These are phyloP conservation scores for Mayetiola destructor DNA, from an alignment of 2,888 invertebrate genomes.

Conservation along the genomic window DNA sequence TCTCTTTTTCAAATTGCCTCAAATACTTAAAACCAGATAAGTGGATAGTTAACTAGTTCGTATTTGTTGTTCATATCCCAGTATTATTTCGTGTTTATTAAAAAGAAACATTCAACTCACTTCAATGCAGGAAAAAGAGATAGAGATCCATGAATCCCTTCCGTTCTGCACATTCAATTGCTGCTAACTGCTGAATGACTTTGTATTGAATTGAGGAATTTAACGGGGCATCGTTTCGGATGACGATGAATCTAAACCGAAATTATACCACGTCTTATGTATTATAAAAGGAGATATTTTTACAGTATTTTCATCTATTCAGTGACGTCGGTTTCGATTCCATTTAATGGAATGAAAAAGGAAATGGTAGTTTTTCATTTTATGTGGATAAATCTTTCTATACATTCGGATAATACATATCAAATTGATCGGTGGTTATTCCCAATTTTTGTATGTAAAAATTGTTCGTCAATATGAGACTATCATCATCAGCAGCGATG, in stretches of 20 bases:
- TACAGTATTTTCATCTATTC: constrained; percentile 12
- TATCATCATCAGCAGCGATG: no score
- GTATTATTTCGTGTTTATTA: not conserved
- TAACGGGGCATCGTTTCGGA: no score
- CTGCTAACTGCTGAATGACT: no score
- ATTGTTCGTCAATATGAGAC: no score
- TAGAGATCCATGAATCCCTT: no score
- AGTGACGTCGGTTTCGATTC: not conserved
- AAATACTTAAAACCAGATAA: not conserved
- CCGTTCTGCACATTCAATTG: no score
- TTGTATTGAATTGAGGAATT: no score
- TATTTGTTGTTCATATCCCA: not conserved
- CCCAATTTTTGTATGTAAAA: no score
- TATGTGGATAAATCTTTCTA: constrained; percentile 11
- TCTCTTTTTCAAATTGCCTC: not conserved
- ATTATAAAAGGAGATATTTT: constrained; percentile 8
- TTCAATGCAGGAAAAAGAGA: no score
- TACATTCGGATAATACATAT: constrained; percentile 11
- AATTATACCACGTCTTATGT: constrained; percentile 6
- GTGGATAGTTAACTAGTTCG: constrained; percentile 6
- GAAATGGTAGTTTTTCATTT: constrained; percentile 12
- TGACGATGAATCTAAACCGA: no score
- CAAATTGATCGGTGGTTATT: no score
- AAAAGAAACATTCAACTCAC: no score
- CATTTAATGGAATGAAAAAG: constrained; percentile 11